These are phyloP conservation scores for Ditylenchus dipsaci DNA, from an alignment of 1,140 invertebrate genomes.

Conservation along the genomic window DNA sequence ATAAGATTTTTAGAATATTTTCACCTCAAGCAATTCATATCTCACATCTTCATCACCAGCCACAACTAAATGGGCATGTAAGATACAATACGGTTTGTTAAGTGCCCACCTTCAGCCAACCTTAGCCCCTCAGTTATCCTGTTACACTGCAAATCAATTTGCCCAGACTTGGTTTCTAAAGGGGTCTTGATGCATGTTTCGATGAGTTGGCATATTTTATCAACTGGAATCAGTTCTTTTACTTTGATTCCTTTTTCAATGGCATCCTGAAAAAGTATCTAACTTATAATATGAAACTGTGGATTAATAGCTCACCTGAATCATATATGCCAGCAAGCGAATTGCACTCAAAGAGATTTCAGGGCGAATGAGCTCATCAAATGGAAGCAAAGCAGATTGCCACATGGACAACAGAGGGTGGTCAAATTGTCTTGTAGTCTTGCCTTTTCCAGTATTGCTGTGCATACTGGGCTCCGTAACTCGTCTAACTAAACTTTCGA, in stretches of 20 bases:
- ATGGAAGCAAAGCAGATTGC: not conserved
- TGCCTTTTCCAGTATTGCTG: slow-evolving; percentile 11
- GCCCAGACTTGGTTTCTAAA: slow-evolving; percentile 23
- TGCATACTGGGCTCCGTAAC: not conserved
- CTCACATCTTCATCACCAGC: slow-evolving; percentile 32
- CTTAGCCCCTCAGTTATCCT: slow-evolving; percentile 36
- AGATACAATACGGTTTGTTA: not conserved
- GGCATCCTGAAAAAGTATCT: slow-evolving; percentile 16
- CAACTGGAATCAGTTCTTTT: not conserved
- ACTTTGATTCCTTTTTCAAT: slow-evolving; percentile 18
- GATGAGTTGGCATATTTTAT: slow-evolving; percentile 17
- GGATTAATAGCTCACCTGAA: not conserved
- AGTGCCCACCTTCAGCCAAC: slow-evolving; percentile 30
- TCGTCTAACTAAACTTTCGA: not conserved
- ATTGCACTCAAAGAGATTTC: not conserved
- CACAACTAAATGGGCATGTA: slow-evolving; percentile 25
- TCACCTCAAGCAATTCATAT: slow-evolving; percentile 26
- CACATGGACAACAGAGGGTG: not conserved
- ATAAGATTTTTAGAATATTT: too few species aligned
- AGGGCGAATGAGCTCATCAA: not conserved
- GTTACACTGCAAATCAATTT: slow-evolving; percentile 32
- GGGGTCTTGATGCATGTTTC: slow-evolving; percentile 33
- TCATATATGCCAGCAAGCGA: not conserved
- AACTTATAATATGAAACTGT: not conserved
- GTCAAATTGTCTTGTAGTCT: not conserved